A percentile compares a stretch with the other conserved stretches of the same genome.
phyloP scores from a whole-genome alignment of 2,888 invertebrate genomes.

The Drosophila kambysellisi region DNA sequence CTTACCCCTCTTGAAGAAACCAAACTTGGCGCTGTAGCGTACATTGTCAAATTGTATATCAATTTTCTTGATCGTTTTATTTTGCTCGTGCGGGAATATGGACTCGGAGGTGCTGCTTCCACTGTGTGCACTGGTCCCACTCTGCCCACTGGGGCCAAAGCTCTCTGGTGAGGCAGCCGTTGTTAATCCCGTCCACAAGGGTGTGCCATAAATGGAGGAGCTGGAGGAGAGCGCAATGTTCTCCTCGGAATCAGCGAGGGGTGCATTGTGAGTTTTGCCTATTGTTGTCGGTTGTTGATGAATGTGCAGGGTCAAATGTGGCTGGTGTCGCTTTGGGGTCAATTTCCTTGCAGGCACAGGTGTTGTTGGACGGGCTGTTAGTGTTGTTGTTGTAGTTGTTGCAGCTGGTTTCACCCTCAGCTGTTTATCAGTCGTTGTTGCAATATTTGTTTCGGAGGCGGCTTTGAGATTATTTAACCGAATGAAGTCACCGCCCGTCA shows the following conservation, averaged over 20 bases:
- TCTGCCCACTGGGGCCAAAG: slow-evolving; percentile 13
- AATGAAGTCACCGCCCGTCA: slow-evolving; percentile 63
- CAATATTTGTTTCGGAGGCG: slow-evolving; percentile 46
- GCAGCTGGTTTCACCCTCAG: slow-evolving; percentile 2
- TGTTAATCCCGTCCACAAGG: slow-evolving; percentile 33
- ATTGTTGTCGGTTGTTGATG: slow-evolving; percentile 27
- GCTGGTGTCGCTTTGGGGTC: slow-evolving; percentile 53
- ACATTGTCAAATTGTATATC: slow-evolving; percentile 83
- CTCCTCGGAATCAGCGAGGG: slow-evolving; percentile 51
- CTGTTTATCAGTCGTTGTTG: slow-evolving; percentile 26
- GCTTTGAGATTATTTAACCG: slow-evolving; percentile 51
- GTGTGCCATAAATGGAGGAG: slow-evolving; percentile 62
- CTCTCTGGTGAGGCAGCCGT: slow-evolving; percentile 30
- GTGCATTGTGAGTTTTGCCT: slow-evolving; percentile 40
- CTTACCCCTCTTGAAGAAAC: slow-evolving; percentile 82
- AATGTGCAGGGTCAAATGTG: slow-evolving; percentile 63
- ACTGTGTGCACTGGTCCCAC: slow-evolving; percentile 18
- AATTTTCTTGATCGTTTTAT: slow-evolving; percentile 74
- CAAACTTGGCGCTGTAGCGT: slow-evolving; percentile 74
- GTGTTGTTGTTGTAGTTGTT: slow-evolving; percentile 18
- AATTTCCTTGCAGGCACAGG: slow-evolving; percentile 61
- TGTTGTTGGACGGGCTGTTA: slow-evolving; percentile 61
- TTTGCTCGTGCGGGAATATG: slow-evolving; percentile 73
- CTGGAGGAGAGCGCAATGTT: slow-evolving; percentile 46
- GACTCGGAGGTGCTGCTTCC: slow-evolving; percentile 49